Evolutionary conservation across 37 sponge, comb jelly and placozoan genomes (phyloP).

Genomic region (Halichondria panicea): DNA sequence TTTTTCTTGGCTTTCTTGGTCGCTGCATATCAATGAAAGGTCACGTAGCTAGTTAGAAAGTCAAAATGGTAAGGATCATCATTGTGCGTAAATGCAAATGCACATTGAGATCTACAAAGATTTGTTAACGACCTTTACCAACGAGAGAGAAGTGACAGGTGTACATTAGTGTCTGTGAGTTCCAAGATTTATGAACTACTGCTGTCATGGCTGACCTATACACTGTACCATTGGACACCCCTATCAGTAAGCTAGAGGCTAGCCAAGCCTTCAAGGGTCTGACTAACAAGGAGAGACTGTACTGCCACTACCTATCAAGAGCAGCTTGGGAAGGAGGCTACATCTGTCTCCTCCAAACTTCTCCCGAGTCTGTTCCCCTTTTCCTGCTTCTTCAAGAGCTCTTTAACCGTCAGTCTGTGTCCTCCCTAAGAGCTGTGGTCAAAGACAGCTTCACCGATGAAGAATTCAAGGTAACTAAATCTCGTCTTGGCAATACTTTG

Average conservation of each 20-base stretch:
- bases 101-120: too few relatives aligned
- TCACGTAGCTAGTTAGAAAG: too few relatives aligned
- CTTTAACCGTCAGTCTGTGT: slow-evolving; percentile 53
- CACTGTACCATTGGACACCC: slow-evolving; percentile 65
- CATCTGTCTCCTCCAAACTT: slow-evolving; percentile 88
- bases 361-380: slow-evolving; percentile 78
- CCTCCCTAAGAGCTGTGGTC: slow-evolving; percentile 34
- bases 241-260: slow-evolving; percentile 68
- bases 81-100: too few relatives aligned
- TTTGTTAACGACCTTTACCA: too few relatives aligned
- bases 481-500: background rate
- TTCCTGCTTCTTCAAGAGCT: slow-evolving; percentile 76
- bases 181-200: too few relatives aligned
- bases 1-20: too few relatives aligned
- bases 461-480: slow-evolving; percentile 55
- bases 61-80: too few relatives aligned
- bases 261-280: slow-evolving; percentile 74
- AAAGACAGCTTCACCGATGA: slow-evolving; percentile 26
- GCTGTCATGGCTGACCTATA: too few relatives aligned
- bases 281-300: slow-evolving; percentile 66
- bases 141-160: too few relatives aligned
- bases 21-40: too few relatives aligned
- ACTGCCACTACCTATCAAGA: slow-evolving; percentile 80
- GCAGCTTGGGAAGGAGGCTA: slow-evolving; percentile 82
- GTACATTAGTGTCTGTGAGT: too few relatives aligned